Conservation (phyloP, 2,797 vertebrate genomes). For the Craterocephalus amniculus region DNA sequence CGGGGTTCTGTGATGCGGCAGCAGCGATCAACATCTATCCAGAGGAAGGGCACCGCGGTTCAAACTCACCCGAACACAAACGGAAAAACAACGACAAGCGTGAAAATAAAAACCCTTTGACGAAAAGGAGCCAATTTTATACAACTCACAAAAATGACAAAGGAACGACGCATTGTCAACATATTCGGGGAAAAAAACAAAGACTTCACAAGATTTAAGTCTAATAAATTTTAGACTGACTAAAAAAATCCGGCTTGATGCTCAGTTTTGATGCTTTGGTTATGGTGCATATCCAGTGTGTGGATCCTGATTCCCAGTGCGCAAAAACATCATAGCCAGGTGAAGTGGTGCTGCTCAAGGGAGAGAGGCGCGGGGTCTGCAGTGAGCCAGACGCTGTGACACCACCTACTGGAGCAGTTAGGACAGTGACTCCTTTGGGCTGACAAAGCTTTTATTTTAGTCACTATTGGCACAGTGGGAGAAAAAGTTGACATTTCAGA, state of each 20-base stretch:
- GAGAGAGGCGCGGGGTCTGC: conserved; percentile 7
- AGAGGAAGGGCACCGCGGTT: conserved; percentile 6
- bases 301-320: conserved; percentile 46
- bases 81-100: conserved; percentile 62
- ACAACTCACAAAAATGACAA: conserved; percentile 66
- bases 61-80: conserved; percentile 59
- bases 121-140: conserved; percentile 53
- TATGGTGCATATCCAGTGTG: conserved; percentile 30
- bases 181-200: neutral
- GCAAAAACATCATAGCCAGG: conserved; percentile 48
- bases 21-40: conserved; percentile 42
- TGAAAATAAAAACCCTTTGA: conserved; percentile 54
- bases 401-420: conserved; percentile 59
- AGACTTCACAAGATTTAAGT: neutral
- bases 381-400: conserved; percentile 34
- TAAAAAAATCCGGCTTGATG: neutral
- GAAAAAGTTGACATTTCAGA: neutral
- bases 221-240: neutral
- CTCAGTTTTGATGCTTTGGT: conserved; percentile 14
- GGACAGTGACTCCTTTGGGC: neutral
- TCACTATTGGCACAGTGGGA: neutral
- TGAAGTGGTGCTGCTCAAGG: conserved; percentile 22
- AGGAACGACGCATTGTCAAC: conserved; percentile 47
- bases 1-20: conserved; percentile 43
- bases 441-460: neutral